Conservation (phyloP, 2,797 vertebrate species). For the Esox lucius region DNA sequence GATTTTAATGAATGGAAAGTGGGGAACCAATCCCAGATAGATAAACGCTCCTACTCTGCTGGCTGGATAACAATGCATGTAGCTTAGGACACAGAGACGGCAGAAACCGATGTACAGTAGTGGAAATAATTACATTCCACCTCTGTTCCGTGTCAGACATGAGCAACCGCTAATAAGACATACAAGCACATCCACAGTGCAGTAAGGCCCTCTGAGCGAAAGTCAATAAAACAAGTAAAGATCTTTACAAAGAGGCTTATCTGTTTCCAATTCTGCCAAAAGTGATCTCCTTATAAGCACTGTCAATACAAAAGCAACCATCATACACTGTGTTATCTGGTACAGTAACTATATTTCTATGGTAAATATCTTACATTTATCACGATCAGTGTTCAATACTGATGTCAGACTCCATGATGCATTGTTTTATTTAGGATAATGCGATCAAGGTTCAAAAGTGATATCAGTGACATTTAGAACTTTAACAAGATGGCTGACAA, state of each 20-base stretch:
- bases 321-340: not conserved
- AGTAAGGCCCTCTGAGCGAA: slow-evolving; percentile 6
- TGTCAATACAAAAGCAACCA: not conserved
- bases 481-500: no score
- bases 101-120: slow-evolving; percentile 10
- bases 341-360: not conserved
- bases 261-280: not conserved
- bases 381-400: not conserved
- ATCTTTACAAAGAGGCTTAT: not conserved
- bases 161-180: slow-evolving; percentile 16
- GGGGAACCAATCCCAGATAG: not conserved
- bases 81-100: not conserved
- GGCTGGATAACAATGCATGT: not conserved
- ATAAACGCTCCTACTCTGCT: not conserved
- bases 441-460: not conserved
- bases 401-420: not conserved
- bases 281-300: not conserved
- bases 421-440: not conserved
- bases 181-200: no score
- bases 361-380: not conserved
- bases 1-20: not conserved
- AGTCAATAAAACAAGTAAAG: not conserved
- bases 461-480: no score
- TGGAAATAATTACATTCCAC: slow-evolving; percentile 25
- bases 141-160: slow-evolving; percentile 16